Percentiles rank a stretch among this genome's conserved stretches.
Conservation (phyloP, 1,140 invertebrate species). For the Temnothorax nylanderi region DNA sequence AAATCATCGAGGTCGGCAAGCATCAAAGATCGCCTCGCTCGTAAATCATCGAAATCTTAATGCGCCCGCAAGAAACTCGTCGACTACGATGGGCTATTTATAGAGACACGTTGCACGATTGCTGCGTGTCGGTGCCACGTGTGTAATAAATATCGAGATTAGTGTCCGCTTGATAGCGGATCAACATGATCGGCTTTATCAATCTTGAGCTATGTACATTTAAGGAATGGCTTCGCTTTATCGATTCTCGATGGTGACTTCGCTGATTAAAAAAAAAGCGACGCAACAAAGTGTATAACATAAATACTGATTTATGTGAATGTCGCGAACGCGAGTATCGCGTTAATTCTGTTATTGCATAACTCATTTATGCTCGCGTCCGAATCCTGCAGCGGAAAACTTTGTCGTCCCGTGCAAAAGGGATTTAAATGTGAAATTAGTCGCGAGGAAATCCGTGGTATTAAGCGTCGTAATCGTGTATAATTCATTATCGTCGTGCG, state of each 20-base stretch:
- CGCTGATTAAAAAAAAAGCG: constrained; percentile 37
- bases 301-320: background rate
- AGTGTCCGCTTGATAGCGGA: constrained; percentile 31
- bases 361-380: background rate
- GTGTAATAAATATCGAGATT: constrained; percentile 17
- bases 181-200: constrained; percentile 38
- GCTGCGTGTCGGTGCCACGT: background rate
- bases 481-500: background rate
- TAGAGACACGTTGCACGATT: constrained; percentile 26
- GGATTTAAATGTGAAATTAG: constrained; percentile 32
- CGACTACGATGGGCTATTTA: background rate
- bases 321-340: background rate
- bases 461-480: constrained; percentile 12
- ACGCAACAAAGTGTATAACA: background rate
- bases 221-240: constrained; percentile 22
- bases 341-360: constrained; percentile 15
- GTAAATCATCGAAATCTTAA: constrained; percentile 62
- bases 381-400: background rate
- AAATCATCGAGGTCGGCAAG: constrained; percentile 46
- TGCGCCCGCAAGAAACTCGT: background rate
- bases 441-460: constrained; percentile 16
- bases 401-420: background rate
- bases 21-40: constrained; percentile 29
- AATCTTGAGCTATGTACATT: constrained; percentile 26
- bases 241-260: constrained; percentile 1